Percentiles rank a stretch among this genome's conserved stretches.
phyloP scores from a whole-genome alignment of 2,797 vertebrate genomes.

The Acanthurus leucopareius region DNA sequence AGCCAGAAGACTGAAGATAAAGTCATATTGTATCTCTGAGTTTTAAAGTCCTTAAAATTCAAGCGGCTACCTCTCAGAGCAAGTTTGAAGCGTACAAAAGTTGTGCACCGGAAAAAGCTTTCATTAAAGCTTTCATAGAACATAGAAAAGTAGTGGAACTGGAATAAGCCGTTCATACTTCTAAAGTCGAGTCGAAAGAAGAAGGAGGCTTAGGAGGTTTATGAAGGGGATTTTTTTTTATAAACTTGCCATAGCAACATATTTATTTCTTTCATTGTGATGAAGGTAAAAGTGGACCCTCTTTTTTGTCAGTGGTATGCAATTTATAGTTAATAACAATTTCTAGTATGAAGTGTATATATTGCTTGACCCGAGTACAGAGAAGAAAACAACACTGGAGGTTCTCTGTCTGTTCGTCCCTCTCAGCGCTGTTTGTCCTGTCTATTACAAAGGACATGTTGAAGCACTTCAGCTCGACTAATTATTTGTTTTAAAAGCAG shows the following conservation, averaged over 20 bases:
- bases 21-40: too few relatives aligned
- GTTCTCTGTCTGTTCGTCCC: constrained; percentile 2
- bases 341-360: neutral
- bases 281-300: neutral
- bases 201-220: neutral
- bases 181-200: neutral
- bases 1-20: neutral
- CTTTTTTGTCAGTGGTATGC: neutral
- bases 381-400: constrained; percentile 9
- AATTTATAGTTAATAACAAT: neutral
- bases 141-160: neutral
- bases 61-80: neutral
- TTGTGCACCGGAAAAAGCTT: neutral
- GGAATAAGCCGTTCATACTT: neutral
- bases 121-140: constrained; percentile 5
- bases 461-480: neutral
- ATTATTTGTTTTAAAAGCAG: constrained; percentile 20
- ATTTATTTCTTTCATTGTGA: neutral
- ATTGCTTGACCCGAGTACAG: neutral
- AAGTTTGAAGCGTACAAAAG: neutral
- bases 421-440: neutral
- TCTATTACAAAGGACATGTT: neutral
- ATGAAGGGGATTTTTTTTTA: neutral
- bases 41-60: neutral
- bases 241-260: neutral